Conservation (phyloP, 2,888 invertebrate genomes). For the Chorisops tibialis region DNA sequence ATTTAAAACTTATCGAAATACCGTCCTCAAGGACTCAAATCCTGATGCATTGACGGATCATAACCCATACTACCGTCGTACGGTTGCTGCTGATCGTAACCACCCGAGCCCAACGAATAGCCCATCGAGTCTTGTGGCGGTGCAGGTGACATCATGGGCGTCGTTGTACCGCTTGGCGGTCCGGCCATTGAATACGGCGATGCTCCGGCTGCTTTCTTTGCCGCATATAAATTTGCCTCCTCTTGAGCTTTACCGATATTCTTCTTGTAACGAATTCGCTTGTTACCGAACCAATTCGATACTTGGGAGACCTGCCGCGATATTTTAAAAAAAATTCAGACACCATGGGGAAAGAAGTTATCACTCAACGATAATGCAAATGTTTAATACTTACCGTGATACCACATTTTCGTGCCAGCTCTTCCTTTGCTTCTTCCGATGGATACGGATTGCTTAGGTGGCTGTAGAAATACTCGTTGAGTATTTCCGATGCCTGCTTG, state of each 20-base stretch:
- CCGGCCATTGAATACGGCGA: conserved; percentile 86
- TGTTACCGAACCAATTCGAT: conserved; percentile 99
- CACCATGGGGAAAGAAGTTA: background rate
- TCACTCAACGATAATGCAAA: conserved; percentile 4
- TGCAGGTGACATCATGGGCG: conserved; percentile 94
- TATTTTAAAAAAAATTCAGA: background rate
- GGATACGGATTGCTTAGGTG: conserved; percentile 99
- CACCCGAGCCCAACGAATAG: conserved; percentile 88
- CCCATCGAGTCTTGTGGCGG: conserved; percentile 91
- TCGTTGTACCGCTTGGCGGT: conserved; percentile 83
- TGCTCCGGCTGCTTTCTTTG: conserved; percentile 93
- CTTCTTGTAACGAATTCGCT: conserved; percentile 99
- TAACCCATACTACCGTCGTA: conserved; percentile 90
- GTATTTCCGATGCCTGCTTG: conserved; percentile 98
- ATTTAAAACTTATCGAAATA: conserved; percentile 40
- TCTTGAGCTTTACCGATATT: conserved; percentile 99
- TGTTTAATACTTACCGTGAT: conserved; percentile 72
- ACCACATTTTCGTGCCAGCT: conserved; percentile 97
- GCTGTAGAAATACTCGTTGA: conserved; percentile 99
- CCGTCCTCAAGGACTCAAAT: conserved; percentile 62
- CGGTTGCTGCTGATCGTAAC: conserved; percentile 83
- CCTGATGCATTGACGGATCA: conserved; percentile 86
- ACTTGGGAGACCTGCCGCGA: conserved; percentile 63
- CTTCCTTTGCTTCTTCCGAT: conserved; percentile 99
- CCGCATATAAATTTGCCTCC: conserved; percentile 97